phyloP scores from a whole-genome alignment of 2,888 invertebrate species.

The Drosophila sordidula region DNA sequence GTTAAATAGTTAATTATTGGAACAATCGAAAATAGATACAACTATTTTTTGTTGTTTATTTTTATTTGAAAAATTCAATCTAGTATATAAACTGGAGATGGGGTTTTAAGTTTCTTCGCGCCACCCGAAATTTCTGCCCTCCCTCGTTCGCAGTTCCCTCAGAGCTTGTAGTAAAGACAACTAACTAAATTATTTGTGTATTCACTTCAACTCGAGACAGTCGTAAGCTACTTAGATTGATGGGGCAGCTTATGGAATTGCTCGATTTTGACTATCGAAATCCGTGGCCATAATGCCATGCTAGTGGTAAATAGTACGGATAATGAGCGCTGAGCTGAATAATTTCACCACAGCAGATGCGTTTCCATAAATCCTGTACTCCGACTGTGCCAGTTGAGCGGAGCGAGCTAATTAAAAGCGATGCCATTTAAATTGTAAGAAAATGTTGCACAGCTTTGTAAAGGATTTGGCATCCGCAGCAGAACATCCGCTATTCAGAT shows the following conservation, averaged over 20 bases:
- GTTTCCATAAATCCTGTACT: constrained; percentile 59
- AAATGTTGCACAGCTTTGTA: constrained; percentile 62
- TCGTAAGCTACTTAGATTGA: constrained; percentile 50
- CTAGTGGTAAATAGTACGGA: constrained; percentile 50
- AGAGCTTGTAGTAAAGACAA: not conserved
- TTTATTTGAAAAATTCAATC: too few relatives aligned
- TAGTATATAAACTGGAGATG: too few relatives aligned
- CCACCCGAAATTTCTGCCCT: too few relatives aligned
- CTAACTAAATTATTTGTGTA: constrained; percentile 1
- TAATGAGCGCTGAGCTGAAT: constrained; percentile 25
- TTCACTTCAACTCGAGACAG: not conserved
- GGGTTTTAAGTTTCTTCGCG: too few relatives aligned
- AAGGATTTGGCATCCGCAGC: constrained; percentile 42
- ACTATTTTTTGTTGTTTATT: too few relatives aligned
- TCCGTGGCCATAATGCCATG: constrained; percentile 34
- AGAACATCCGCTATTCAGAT: constrained; percentile 18
- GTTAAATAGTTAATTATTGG: too few relatives aligned
- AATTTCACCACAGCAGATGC: constrained; percentile 67
- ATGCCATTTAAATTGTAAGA: constrained; percentile 67
- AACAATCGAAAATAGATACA: too few relatives aligned
- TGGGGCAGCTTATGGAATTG: constrained; percentile 34
- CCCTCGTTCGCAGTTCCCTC: too few relatives aligned
- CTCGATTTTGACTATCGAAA: constrained; percentile 55
- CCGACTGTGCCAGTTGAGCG: constrained; percentile 18
- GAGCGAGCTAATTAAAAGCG: constrained; percentile 62